Evolutionary conservation across 2,113 vertebrate species (phyloP).

Genomic region (Cynopterus brachyotis): DNA sequence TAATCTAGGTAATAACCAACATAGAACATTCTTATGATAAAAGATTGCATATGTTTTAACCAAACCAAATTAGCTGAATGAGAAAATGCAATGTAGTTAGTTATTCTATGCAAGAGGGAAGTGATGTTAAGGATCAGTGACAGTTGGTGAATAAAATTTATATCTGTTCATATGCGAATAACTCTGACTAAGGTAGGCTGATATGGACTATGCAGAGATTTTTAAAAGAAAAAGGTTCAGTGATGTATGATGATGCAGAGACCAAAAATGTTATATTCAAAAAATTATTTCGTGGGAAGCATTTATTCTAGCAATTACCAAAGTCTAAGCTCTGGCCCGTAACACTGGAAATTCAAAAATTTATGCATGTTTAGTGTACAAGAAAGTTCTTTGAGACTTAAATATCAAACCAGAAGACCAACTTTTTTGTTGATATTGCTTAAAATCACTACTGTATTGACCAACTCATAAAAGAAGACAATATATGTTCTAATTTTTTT

Average conservation of each 20-base stretch:
- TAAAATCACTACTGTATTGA: background rate
- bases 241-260: background rate
- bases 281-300: background rate
- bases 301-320: background rate
- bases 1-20: background rate
- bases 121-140: background rate
- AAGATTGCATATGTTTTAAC: background rate
- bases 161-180: background rate
- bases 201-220: background rate
- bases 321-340: background rate
- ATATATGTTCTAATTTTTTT: background rate
- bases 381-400: background rate
- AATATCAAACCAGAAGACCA: background rate
- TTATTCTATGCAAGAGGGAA: background rate
- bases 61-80: background rate
- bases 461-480: background rate
- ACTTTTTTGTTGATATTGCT: background rate
- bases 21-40: background rate
- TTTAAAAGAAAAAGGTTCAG: background rate
- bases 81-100: background rate
- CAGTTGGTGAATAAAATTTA: background rate
- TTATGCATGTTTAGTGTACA: background rate
- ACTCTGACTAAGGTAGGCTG: background rate
- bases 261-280: background rate
- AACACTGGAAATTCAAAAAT: background rate